A percentile compares a stretch with the other conserved stretches of the same genome.
Conservation (phyloP, 2,113 vertebrate species). For the Megaceryle torquata region DNA sequence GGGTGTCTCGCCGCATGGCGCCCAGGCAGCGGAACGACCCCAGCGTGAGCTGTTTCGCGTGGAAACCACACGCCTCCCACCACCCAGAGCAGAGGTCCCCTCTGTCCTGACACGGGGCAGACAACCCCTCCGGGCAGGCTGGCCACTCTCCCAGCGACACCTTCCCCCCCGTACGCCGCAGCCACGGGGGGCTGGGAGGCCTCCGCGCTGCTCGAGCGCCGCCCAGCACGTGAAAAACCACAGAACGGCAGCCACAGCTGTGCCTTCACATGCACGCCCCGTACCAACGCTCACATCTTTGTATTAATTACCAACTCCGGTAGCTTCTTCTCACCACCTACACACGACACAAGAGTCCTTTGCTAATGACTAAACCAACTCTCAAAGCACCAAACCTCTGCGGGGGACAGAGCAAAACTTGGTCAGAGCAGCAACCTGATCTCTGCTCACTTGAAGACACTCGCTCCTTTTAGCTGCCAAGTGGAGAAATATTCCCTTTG, state of each 20-base stretch:
- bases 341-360: neutral
- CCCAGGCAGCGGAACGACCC: neutral
- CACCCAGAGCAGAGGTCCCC: too few species aligned
- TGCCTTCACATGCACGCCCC: neutral
- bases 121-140: fast-evolving
- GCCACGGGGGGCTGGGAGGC: fast-evolving
- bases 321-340: neutral
- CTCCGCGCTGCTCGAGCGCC: neutral
- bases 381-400: neutral
- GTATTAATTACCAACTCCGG: neutral
- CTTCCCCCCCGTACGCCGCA: neutral
- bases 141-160: neutral
- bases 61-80: neutral
- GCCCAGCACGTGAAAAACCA: neutral
- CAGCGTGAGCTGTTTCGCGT: fast-evolving
- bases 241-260: neutral
- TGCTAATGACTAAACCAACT: neutral
- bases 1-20: neutral
- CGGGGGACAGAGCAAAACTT: fast-evolving
- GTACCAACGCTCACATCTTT: neutral
- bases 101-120: fast-evolving
- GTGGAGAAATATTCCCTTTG: neutral
- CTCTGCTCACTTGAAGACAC: neutral
- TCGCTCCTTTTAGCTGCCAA: neutral
- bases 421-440: neutral